Percentiles rank a stretch among this genome's conserved stretches.
phyloP scores from a whole-genome alignment of 2,797 vertebrate genomes.

The Thamnophis elegans region DNA sequence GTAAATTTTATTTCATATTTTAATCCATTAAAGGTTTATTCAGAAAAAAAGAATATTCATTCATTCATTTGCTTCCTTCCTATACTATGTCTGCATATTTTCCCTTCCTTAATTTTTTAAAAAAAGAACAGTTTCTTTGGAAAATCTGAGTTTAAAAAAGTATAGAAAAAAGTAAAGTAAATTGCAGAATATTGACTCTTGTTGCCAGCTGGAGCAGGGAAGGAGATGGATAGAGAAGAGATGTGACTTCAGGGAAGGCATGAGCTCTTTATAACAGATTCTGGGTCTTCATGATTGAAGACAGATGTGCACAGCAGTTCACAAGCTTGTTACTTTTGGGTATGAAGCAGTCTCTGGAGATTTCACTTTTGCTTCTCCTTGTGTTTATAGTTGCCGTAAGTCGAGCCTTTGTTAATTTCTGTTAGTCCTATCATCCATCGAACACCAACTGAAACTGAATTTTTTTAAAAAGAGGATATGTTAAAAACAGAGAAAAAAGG shows the following conservation, averaged over 20 bases:
- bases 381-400: constrained; percentile 82
- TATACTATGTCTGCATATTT: constrained; percentile 21
- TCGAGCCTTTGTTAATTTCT: constrained; percentile 88
- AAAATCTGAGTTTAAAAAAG: constrained; percentile 33
- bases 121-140: constrained; percentile 26
- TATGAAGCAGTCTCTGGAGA: constrained; percentile 39
- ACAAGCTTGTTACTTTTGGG: constrained; percentile 62
- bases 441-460: constrained; percentile 84
- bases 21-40: constrained; percentile 12
- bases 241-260: constrained; percentile 10
- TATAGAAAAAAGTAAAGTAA: neutral
- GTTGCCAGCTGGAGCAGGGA: neutral
- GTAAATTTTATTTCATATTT: constrained; percentile 24
- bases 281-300: constrained; percentile 39
- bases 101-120: constrained; percentile 30
- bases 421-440: constrained; percentile 97
- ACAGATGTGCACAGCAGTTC: constrained; percentile 39
- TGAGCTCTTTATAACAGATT: neutral
- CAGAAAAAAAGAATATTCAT: constrained; percentile 15
- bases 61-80: constrained; percentile 31
- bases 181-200: neutral
- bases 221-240: accelerated
- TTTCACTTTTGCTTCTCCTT: constrained; percentile 75
- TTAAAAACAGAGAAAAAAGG: neutral
- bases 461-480: constrained; percentile 5